phyloP scores from a whole-genome alignment of 1,140 invertebrate species.

The Centruroides vittatus region DNA sequence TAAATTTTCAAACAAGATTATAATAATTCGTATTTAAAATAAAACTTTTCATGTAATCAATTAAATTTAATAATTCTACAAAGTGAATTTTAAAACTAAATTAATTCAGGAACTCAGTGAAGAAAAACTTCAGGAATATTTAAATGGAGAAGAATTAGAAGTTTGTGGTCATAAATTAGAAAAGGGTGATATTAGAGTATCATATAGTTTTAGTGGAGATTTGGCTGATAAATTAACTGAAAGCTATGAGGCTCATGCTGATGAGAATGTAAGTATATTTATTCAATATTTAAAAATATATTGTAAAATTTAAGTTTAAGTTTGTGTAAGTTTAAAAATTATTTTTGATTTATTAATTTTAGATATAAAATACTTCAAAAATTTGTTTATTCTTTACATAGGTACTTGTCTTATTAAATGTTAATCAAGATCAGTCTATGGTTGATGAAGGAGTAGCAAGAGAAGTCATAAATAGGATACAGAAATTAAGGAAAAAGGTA shows the following conservation, averaged over 20 bases:
- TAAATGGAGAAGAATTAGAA: slow-evolving; percentile 51
- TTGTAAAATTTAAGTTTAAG: neutral
- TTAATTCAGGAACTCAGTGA: slow-evolving; percentile 47
- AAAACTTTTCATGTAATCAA: too few species aligned
- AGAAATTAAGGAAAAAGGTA: slow-evolving; percentile 87
- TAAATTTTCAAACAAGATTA: too few species aligned
- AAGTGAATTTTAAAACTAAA: too few species aligned
- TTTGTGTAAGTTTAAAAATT: neutral
- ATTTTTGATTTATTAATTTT: neutral
- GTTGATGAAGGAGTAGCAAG: slow-evolving; percentile 80
- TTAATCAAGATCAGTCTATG: slow-evolving; percentile 64
- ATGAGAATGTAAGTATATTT: slow-evolving; percentile 48
- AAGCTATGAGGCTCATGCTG: slow-evolving; percentile 77
- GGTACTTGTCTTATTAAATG: slow-evolving; percentile 36
- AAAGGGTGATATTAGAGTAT: slow-evolving; percentile 66
- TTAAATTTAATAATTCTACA: too few species aligned
- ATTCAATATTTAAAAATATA: neutral
- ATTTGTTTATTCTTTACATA: neutral
- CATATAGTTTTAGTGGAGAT: slow-evolving; percentile 50
- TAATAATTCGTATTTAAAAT: too few species aligned
- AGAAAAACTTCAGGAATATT: slow-evolving; percentile 58
- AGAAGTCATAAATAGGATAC: slow-evolving; percentile 91
- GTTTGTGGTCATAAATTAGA: slow-evolving; percentile 61
- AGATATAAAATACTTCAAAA: neutral
- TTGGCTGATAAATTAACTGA: slow-evolving; percentile 44